Conservation (phyloP, 2,113 vertebrate genomes). For the Jaculus jaculus region DNA sequence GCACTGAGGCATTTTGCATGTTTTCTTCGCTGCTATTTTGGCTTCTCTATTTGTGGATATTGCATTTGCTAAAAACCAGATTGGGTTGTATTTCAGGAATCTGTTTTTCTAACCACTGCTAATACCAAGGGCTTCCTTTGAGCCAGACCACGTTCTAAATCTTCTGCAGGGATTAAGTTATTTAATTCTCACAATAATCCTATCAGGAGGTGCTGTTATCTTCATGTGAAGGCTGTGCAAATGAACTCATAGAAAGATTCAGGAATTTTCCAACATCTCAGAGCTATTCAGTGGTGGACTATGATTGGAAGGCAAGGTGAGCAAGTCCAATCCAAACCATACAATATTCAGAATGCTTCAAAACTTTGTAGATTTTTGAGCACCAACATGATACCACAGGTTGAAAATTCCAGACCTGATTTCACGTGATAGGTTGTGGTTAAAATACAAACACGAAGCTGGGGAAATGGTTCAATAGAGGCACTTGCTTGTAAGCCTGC, state of each 20-base stretch:
- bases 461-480: too few relatives aligned
- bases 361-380: neutral
- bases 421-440: neutral
- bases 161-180: neutral
- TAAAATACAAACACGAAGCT: neutral
- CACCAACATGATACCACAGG: neutral
- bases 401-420: neutral
- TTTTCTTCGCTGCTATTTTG: slow-evolving; percentile 41
- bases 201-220: too few relatives aligned
- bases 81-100: neutral
- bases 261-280: too few relatives aligned
- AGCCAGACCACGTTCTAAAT: neutral
- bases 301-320: neutral
- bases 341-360: neutral
- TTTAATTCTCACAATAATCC: neutral
- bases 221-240: neutral
- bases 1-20: neutral
- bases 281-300: neutral
- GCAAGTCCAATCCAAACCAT: neutral
- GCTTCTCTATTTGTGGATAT: neutral
- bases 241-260: neutral
- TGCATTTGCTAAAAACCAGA: neutral
- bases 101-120: neutral
- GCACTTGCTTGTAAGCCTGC: too few relatives aligned
- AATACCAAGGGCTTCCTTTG: neutral